A percentile compares a stretch with the other conserved stretches of the same genome.
Evolutionary conservation across 2,797 vertebrate species (phyloP).

Genomic region (Artibeus lituratus): DNA sequence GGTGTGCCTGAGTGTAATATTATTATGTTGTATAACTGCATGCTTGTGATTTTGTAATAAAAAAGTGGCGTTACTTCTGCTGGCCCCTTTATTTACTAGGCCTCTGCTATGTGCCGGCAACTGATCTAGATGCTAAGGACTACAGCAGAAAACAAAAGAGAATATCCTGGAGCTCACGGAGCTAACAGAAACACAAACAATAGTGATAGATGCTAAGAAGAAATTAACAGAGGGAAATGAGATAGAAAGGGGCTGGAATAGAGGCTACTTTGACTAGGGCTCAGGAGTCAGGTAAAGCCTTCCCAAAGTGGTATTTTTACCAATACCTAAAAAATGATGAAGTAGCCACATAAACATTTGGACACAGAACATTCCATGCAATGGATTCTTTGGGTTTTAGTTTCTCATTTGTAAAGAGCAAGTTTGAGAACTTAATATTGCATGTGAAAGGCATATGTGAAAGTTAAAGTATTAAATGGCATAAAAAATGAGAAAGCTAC

Average conservation of each 20-base stretch:
- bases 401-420: neutral
- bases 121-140: neutral
- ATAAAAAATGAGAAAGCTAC: constrained; percentile 10
- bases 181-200: neutral
- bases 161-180: neutral
- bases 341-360: neutral
- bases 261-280: neutral
- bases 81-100: neutral
- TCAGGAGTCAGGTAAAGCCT: neutral
- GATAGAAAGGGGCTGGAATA: neutral
- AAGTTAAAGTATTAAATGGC: neutral
- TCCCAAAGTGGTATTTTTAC: neutral
- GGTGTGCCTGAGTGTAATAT: too few species aligned
- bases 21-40: too few species aligned
- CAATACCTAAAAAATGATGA: neutral
- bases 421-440: neutral
- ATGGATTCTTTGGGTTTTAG: neutral
- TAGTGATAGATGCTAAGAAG: neutral
- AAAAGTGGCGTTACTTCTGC: too few species aligned
- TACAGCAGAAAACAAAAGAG: neutral
- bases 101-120: neutral
- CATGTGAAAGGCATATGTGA: neutral
- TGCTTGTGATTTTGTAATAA: too few species aligned
- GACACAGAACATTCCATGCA: neutral
- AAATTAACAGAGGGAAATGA: neutral